Conservation (phyloP, 2,797 vertebrate species). For the Lophotriccus pileatus region DNA sequence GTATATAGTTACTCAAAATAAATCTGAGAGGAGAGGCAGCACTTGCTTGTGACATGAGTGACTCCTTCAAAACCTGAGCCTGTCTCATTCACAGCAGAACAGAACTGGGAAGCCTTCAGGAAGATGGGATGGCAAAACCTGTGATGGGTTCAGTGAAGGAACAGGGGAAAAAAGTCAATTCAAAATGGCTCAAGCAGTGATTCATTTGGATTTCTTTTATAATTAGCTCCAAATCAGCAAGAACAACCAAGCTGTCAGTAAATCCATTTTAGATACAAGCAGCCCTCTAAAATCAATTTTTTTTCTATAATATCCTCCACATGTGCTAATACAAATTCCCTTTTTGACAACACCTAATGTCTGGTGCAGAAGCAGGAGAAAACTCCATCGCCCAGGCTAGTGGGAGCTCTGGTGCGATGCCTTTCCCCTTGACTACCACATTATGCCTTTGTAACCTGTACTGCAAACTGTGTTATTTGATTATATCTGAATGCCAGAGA, state of each 20-base stretch:
- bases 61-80: neutral
- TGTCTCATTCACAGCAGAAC: neutral
- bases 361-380: neutral
- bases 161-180: neutral
- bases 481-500: neutral
- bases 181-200: neutral
- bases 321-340: neutral
- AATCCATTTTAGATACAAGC: neutral
- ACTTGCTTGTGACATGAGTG: neutral
- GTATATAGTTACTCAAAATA: neutral
- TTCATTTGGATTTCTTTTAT: neutral
- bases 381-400: neutral
- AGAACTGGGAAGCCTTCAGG: neutral
- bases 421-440: neutral
- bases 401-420: neutral
- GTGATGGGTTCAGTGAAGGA: neutral
- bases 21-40: neutral
- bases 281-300: neutral
- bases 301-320: neutral
- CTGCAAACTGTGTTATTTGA: neutral
- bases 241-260: neutral
- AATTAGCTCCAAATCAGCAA: neutral
- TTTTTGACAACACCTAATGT: neutral
- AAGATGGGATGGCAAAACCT: neutral
- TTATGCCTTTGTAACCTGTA: fast-evolving